Percentiles rank a stretch among this genome's conserved stretches.
Conservation (phyloP, 1,140 invertebrate genomes). For the Drosophila nannoptera region DNA sequence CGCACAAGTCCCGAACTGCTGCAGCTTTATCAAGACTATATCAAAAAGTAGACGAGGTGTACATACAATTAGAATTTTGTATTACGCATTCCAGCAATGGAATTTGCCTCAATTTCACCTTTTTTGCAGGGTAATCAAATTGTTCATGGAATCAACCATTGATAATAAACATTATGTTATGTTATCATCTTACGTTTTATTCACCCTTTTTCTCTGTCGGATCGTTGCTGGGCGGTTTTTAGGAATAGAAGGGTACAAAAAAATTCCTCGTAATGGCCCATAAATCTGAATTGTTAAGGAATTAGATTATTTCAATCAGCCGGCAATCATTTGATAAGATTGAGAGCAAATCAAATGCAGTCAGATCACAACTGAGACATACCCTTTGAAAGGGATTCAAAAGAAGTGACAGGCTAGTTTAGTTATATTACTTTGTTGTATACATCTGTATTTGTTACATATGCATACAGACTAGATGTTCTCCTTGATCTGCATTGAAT, state of each 20-base stretch:
- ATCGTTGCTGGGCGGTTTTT: too few species aligned
- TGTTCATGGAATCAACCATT: neutral
- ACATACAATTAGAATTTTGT: neutral
- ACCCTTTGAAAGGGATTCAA: too few species aligned
- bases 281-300: neutral
- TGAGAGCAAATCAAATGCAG: neutral
- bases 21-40: constrained; percentile 83
- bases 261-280: neutral
- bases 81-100: neutral
- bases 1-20: constrained; percentile 85
- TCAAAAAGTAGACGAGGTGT: constrained; percentile 37
- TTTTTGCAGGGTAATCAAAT: neutral
- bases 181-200: too few species aligned
- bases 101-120: neutral
- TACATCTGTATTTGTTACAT: neutral
- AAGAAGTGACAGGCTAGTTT: too few species aligned
- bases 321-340: neutral
- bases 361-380: neutral
- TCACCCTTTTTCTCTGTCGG: too few species aligned
- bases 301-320: constrained; percentile 1
- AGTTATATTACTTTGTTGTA: too few species aligned
- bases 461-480: neutral
- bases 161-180: too few species aligned
- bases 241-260: too few species aligned
- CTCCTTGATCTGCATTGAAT: neutral